A percentile compares a stretch with the other conserved stretches of the same genome.
Evolutionary conservation across 1,140 invertebrate genomes (phyloP).

Genomic region (Chironomus tepperi): DNA sequence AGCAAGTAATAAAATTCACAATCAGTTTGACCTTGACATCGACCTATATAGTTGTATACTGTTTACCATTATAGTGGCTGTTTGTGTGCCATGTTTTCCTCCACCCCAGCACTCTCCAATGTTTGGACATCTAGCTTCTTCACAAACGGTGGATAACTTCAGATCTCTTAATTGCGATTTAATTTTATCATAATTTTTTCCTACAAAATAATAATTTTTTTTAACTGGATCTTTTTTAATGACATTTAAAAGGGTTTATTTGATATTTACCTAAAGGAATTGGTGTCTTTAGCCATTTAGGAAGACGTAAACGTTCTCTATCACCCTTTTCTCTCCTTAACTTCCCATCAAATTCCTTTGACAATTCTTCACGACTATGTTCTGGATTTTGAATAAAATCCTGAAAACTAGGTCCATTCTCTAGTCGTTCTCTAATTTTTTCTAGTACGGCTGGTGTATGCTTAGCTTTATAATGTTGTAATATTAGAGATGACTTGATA

Average conservation of each 20-base stretch:
- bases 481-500: background rate
- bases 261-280: conserved; percentile 75
- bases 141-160: conserved; percentile 95
- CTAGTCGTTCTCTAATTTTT: conserved; percentile 48
- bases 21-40: conserved; percentile 22
- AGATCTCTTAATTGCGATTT: conserved; percentile 81
- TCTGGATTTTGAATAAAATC: conserved; percentile 50
- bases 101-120: conserved; percentile 99
- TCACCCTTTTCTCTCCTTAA: conserved; percentile 78
- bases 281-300: conserved; percentile 94
- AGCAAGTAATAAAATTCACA: conserved; percentile 26
- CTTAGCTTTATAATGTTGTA: background rate
- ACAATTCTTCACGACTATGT: conserved; percentile 45
- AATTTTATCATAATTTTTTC: conserved; percentile 72
- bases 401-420: conserved; percentile 51
- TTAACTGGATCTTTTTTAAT: background rate
- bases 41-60: background rate
- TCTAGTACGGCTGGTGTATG: conserved; percentile 35
- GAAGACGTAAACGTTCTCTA: conserved; percentile 70
- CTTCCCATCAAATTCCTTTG: conserved; percentile 63
- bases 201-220: conserved; percentile 33
- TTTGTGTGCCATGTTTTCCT: conserved; percentile 75
- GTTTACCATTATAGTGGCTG: conserved; percentile 81
- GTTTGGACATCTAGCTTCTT: conserved; percentile 98
- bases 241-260: background rate